A percentile compares a stretch with the other conserved stretches of the same genome.
Evolutionary conservation across 2,888 invertebrate species (phyloP).

Genomic region (Laspeyria flexula): DNA sequence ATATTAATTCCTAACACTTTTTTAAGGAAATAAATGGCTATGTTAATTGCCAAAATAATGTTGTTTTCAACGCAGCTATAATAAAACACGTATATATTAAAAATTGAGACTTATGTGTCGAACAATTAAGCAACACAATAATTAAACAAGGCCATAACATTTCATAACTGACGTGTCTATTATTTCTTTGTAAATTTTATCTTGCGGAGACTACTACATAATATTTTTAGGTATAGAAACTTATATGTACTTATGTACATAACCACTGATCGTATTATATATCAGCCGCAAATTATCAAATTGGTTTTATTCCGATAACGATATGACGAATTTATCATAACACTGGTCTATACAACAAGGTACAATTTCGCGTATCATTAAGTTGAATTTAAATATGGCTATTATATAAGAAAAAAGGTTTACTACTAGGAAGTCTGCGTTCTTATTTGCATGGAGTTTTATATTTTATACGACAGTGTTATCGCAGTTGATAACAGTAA

Average conservation of each 20-base stretch:
- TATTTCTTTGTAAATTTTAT: constrained; percentile 3
- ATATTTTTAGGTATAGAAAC: neutral
- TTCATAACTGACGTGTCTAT: constrained; percentile 9
- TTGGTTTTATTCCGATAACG: constrained; percentile 54
- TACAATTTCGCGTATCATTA: constrained; percentile 20
- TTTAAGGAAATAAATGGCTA: neutral
- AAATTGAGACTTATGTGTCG: constrained; percentile 32
- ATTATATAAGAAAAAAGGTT: constrained; percentile 17
- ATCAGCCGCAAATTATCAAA: constrained; percentile 53
- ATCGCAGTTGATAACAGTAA: no score
- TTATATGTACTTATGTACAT: constrained; percentile 18
- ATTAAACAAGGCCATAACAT: constrained; percentile 29
- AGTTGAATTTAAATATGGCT: constrained; percentile 14
- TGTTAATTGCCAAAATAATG: neutral
- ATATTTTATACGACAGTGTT: neutral
- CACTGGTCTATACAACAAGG: constrained; percentile 21
- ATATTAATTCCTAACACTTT: neutral
- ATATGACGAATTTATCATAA: constrained; percentile 50
- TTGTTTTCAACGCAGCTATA: constrained; percentile 1
- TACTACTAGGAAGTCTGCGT: constrained; percentile 2
- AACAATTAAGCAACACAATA: constrained; percentile 36
- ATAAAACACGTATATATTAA: constrained; percentile 5
- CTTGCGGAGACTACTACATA: constrained; percentile 6
- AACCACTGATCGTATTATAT: constrained; percentile 33
- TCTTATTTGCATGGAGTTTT: neutral